Base-by-base conservation (phyloP, 2,888 invertebrate genomes). In the Thalpophila matura region DNA sequence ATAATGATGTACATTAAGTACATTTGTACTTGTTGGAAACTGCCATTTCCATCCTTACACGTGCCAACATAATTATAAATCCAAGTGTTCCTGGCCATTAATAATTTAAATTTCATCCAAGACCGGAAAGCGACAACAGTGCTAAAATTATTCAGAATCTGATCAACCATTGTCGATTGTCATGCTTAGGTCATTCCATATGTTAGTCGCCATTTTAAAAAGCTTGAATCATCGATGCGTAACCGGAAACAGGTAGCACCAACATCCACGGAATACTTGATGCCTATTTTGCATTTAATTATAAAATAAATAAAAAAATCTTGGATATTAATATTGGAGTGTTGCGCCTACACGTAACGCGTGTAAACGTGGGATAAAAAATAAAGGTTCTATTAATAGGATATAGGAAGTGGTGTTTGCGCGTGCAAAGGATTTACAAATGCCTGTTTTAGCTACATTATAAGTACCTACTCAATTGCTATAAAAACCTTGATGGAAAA, bases 221-320 rank as follows among this genome's bases (percentile, higher is more conserved):
- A 61, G 59, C 51, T 57, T 80, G 73, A 77, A 55, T 75, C 74
- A 80, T 63, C 76, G 68, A 40, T 45, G 62, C 57, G 53, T 57
- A 61, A 51, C 58, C 57, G 79, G 79, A 79, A 70, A 79, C 80
- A 64, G 72, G 67, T 67, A 77, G 66, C 67, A 42, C 56, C 64
- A 64, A 66, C 80, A 76, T 57, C 49, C 33, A 50, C 62, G 38
- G 79, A 78, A 80, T 80, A 80, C 38, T 31, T 59, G 78, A 59
- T 74, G 31, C n/a, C 70, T 76, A 45, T 57, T 80, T 80, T 49
- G 63, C 65, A 78, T 80, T 65, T 45, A 54, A 47, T 57, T 65
- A 53, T 35, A 43, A 46, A 50, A 45, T 4, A 12, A 22, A 14
- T 57, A 62, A 60, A 60, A 58, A 3, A 29, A 7, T 47, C 49